Base-by-base conservation (phyloP, 2,888 invertebrate species). In the Mesopsocus fuscifrons region DNA sequence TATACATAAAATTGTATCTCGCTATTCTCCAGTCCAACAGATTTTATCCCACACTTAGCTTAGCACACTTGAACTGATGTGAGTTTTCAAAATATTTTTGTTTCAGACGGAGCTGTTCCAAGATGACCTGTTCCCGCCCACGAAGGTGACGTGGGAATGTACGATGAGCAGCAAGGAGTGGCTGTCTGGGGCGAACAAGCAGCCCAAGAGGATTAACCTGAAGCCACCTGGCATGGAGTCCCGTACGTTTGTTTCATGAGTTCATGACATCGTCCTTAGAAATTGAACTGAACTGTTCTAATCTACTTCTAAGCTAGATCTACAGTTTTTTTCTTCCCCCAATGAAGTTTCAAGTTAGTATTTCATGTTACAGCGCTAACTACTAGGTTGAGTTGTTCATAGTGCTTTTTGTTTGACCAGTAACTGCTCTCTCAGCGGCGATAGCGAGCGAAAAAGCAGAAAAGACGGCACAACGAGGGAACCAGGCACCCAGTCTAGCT, bases 121-220 rank as follows among this genome's bases (percentile, higher is more conserved):
- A 78, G 92, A 95, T 61, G 95, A 97, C 67, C 65, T 97, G 46
- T 95, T 92, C 62, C 95, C 94, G 11, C 83, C 85, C 16, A 92
- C 92, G 2, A 72, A 76, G 56, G 79, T 88, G 45, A 81, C 81
- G 51, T 92, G 92, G 92, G 66, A 72, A 56, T 70, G 89, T 35
- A 73, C 78, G 45, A 66, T 81, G 63, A 66, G 70, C 2, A 77
- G 78, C 26, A 57, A 62, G 0, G 81, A 82, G 52, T 95, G 95
- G 95, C 75, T 91, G 51, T 62, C 60, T 38, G 78, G 78, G 21
- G 65, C 63, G 42, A 71, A 73, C 51, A 73, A 69, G 49, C 57
- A 66, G 40, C 72, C 77, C 1, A 60, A 62, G 45, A 71, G 74
- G 43, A 66, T 77, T 48, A 83, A 76, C 56, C 67, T 94, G 50